Evolutionary conservation across 2,113 vertebrate genomes (phyloP), one percentile per base, ranked within the genome.

Genomic region (Prietella phreatophila): DNA sequence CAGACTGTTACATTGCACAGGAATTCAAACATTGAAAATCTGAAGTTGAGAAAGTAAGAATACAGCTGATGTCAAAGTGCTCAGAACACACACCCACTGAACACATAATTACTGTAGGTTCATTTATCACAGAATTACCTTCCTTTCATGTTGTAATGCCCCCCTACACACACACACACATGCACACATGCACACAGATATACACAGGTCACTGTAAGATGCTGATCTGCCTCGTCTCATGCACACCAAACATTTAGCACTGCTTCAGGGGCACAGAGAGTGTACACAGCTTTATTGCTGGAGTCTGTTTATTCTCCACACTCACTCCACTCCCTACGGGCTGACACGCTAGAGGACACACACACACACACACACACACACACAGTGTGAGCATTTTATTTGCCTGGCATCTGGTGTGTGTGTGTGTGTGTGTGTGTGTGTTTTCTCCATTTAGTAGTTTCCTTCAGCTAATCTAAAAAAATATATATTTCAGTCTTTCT

Each of bases 261-360:
- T 50, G 60, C 60, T 84, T 50, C 47, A 65, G 82, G 61, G 39
- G 50, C 30, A 30, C 50, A 69, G 79, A 82, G 33, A 61, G 33
- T 63, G 58, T 53, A 58, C 53, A 58, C 78, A 81, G n/a, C 50
- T 81, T 81, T 81, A 81, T 20, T 33, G 78, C 78, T 81, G 78
- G 53, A 58, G 78, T 81, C 78, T 81, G 78, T 81, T 81, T 58
- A 81, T 58, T 81, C n/a, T 81, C 78, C n/a, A 56, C 78, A 81
- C 78, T 58, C 78, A 81, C 78, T 81, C 53, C 78, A 81, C 53
- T 20, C 78, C 13, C 17, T 17, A 81, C 0, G 7, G 50, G 76
- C 47, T 80, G 30, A 20, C 76, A 80, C 50, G 10, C 27, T 30
- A 80, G 47, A 56, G 47, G 17, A 30, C 7, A 55, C 76, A 79